phyloP scores from a whole-genome alignment of 2,797 vertebrate species.

The Sebastes kiyomatsui region DNA sequence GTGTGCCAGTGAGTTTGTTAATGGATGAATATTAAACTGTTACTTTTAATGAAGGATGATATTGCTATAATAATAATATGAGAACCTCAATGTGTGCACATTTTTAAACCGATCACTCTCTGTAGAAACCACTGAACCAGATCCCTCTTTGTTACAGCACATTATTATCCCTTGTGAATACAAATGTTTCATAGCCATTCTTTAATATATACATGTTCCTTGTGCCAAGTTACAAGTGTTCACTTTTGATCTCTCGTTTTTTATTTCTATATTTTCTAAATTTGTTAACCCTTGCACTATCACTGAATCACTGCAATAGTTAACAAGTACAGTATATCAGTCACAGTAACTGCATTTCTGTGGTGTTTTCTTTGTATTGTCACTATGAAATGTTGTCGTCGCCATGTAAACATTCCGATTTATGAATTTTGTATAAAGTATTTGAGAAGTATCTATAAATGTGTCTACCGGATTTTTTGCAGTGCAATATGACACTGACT shows the following conservation, averaged over 20 bases:
- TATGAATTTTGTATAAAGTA: constrained; percentile 80
- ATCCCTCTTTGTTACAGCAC: constrained; percentile 41
- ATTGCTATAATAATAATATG: not conserved
- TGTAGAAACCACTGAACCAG: constrained; percentile 4
- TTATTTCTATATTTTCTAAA: constrained; percentile 44
- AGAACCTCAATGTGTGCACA: constrained; percentile 16
- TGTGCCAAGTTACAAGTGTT: constrained; percentile 86
- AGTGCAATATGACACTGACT: not conserved
- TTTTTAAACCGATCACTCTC: constrained; percentile 23
- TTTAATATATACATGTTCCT: constrained; percentile 71
- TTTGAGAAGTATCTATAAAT: constrained; percentile 43
- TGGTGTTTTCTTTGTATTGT: constrained; percentile 74
- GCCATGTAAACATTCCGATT: constrained; percentile 63
- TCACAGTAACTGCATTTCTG: constrained; percentile 51
- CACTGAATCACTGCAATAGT: constrained; percentile 55
- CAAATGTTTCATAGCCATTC: constrained; percentile 44
- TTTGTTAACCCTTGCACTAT: constrained; percentile 63
- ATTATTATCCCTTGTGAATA: constrained; percentile 36
- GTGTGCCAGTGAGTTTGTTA: constrained; percentile 39
- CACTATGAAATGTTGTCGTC: constrained; percentile 57
- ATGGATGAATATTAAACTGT: constrained; percentile 19
- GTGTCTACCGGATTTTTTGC: not conserved
- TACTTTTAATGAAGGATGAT: constrained; percentile 24
- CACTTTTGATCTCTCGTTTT: constrained; percentile 45
- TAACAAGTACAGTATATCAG: constrained; percentile 54